phyloP scores from a whole-genome alignment of 2,888 invertebrate genomes.

The Dromius quadrimaculatus region DNA sequence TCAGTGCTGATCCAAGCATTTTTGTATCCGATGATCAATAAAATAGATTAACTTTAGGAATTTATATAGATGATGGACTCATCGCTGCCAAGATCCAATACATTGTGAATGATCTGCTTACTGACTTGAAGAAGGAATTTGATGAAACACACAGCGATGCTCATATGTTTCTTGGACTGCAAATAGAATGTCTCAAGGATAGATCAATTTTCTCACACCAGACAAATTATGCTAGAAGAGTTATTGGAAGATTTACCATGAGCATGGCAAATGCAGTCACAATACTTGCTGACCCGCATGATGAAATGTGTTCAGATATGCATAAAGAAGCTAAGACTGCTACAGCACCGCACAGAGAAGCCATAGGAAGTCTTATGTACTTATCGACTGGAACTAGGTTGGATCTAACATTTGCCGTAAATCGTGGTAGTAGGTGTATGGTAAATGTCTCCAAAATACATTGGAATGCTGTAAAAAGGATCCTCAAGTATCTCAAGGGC shows the following conservation, averaged over 20 bases:
- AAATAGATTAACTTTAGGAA: constrained; percentile 55
- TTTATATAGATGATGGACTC: constrained; percentile 61
- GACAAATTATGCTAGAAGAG: constrained; percentile 42
- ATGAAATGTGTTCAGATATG: neutral
- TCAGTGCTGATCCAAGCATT: constrained; percentile 58
- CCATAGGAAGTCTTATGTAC: constrained; percentile 54
- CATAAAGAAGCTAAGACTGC: neutral
- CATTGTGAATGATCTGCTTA: neutral
- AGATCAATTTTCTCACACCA: constrained; percentile 53
- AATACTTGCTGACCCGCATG: neutral
- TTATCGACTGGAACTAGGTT: constrained; percentile 53
- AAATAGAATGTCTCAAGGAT: constrained; percentile 53
- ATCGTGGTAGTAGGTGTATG: constrained; percentile 47
- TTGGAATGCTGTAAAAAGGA: constrained; percentile 50
- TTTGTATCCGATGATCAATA: constrained; percentile 53
- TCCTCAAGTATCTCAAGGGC: constrained; percentile 26
- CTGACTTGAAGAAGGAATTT: neutral
- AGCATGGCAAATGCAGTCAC: constrained; percentile 53
- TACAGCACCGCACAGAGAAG: constrained; percentile 53
- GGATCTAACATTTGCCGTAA: constrained; percentile 54
- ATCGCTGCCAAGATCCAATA: constrained; percentile 47
- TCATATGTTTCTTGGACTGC: constrained; percentile 42
- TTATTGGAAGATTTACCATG: constrained; percentile 54
- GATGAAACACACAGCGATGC: neutral
- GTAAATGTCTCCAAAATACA: constrained; percentile 53